These are phyloP conservation scores for Colostygia pectinataria DNA, from an alignment of 2,888 invertebrate species.

Conservation along the genomic window DNA sequence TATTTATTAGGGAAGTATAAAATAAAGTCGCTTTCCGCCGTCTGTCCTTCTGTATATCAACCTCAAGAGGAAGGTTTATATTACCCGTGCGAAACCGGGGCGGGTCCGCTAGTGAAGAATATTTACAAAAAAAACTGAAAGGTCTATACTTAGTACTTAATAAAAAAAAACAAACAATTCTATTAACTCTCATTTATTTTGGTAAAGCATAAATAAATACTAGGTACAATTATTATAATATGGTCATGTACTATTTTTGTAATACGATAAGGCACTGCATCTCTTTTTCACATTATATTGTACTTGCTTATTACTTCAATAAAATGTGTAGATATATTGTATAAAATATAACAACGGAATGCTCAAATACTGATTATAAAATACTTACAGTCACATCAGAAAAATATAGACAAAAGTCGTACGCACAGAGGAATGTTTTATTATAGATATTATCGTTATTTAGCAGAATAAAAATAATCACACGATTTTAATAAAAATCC, in stretches of 20 bases:
- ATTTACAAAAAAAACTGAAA: not conserved
- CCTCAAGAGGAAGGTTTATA: too few species aligned
- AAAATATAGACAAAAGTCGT: constrained; percentile 17
- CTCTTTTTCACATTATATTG: constrained; percentile 21
- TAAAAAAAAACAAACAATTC: constrained; percentile 28
- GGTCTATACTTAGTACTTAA: too few species aligned
- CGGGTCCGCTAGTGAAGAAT: too few species aligned
- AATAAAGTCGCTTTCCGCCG: too few species aligned
- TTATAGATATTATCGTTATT: not conserved
- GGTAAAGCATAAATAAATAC: constrained; percentile 54
- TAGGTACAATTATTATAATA: constrained; percentile 35
- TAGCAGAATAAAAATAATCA: constrained; percentile 17
- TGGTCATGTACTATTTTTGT: constrained; percentile 47
- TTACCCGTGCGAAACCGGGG: too few species aligned
- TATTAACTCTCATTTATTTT: constrained; percentile 46
- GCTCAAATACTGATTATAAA: constrained; percentile 52
- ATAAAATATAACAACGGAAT: constrained; percentile 52
- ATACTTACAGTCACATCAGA: not conserved
- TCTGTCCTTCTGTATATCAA: too few species aligned
- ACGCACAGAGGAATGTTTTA: constrained; percentile 24
- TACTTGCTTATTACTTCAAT: constrained; percentile 29
- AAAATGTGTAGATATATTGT: not conserved
- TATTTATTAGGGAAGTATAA: too few species aligned
- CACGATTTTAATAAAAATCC: constrained; percentile 10
- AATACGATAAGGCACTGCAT: constrained; percentile 36